Percentiles rank a stretch among this genome's conserved stretches.
Conservation (phyloP, 1,140 invertebrate genomes). For the Bombus fervidus region DNA sequence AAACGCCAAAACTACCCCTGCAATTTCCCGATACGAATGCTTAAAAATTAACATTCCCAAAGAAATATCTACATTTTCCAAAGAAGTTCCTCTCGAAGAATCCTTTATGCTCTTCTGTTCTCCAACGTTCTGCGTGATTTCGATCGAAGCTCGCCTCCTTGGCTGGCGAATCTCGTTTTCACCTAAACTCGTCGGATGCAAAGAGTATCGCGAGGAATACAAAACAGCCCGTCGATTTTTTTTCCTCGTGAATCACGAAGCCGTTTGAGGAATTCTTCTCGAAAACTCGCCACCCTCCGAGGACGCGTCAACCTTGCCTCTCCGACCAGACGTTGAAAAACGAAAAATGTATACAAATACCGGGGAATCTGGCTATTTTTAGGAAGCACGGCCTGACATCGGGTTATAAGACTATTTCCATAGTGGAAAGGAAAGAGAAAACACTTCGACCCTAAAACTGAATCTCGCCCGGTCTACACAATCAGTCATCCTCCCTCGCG, state of each 20-base stretch:
- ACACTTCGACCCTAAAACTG: slow-evolving; percentile 56
- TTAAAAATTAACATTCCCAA: background rate
- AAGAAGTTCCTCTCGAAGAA: background rate
- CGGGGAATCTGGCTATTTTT: slow-evolving; percentile 63
- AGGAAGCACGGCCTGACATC: slow-evolving; percentile 47
- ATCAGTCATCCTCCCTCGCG: slow-evolving; percentile 68
- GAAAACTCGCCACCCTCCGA: slow-evolving; percentile 20
- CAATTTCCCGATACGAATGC: background rate
- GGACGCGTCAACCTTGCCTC: slow-evolving; percentile 49
- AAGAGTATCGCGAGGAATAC: slow-evolving; percentile 14
- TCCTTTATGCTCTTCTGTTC: background rate
- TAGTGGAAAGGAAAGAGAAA: slow-evolving; percentile 36
- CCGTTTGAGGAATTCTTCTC: background rate
- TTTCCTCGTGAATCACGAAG: too few species aligned
- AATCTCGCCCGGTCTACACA: slow-evolving; percentile 54
- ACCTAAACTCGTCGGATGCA: background rate
- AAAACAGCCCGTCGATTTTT: background rate
- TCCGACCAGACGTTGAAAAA: slow-evolving; percentile 59
- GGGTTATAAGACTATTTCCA: slow-evolving; percentile 66
- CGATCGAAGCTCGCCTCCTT: background rate
- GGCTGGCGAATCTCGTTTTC: background rate
- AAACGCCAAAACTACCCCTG: background rate
- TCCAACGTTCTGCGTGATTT: background rate
- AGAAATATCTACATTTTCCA: too few species aligned
- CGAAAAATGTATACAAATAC: slow-evolving; percentile 50